Evolutionary conservation across 1,140 invertebrate species (phyloP), one percentile per base, ranked within the genome.

Genomic region (Bactericera cockerelli): DNA sequence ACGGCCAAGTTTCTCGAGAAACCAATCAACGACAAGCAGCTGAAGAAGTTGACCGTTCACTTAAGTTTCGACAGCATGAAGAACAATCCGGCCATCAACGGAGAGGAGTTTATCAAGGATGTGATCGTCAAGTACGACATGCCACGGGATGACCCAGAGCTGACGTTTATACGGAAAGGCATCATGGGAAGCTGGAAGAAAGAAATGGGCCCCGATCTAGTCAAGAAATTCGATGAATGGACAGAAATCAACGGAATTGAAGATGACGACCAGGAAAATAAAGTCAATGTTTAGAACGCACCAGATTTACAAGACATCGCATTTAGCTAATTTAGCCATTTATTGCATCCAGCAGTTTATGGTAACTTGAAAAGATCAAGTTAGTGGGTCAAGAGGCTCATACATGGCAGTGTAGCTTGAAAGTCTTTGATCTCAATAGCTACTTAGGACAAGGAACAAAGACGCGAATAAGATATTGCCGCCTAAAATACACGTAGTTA

Each of bases 31-130:
- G 75, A 76, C 0, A 70, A 77, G 19, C 68, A 84, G 60, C 64
- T 81, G 0, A 49, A 70, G 1, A 59, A 66, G 56, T 67, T 87
- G 49, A 66, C 70, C 0, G 64, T 76, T 0, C 81, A 86, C 65
- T 69, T 86, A 8, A 78, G 79, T 69, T 80, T 86, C 65, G 76
- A 83, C 26, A 82, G 70, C 36, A 83, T 89, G 75, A 78, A 79
- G 63, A 65, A 76, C 2, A 89, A 88, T 67, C 76, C 78, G n/a
- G 75, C 79, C 59, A 83, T 87, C 0, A 89, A 88, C 68, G 62
- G 63, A 26, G 63, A 66, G 55, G 62, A 65, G 16, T 55, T 65
- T 21, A 61, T 64, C 14, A 67, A 72, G 0, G 69, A 74, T 54
- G 66, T 74, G 19, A 73, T 74, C 49, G 72, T 70, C 53, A 72